Evolutionary conservation across 2,888 invertebrate species (phyloP).

Genomic region (Leucoma salicis): DNA sequence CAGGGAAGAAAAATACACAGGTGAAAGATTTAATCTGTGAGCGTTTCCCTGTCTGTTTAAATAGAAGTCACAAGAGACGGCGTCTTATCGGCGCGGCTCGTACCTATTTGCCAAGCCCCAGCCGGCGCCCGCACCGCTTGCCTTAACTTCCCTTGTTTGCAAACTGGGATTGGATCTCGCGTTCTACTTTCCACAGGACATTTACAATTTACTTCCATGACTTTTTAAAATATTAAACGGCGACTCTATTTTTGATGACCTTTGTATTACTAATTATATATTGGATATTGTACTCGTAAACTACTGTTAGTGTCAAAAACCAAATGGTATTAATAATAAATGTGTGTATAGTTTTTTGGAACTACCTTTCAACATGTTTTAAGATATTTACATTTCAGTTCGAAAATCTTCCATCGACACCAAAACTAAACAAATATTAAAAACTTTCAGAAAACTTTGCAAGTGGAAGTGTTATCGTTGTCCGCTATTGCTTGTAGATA

Average conservation of each 20-base stretch:
- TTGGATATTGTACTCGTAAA: too few species aligned
- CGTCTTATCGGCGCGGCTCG: conserved; percentile 72
- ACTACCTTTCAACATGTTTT: too few species aligned
- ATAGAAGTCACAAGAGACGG: conserved; percentile 74
- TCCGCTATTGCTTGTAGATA: too few species aligned
- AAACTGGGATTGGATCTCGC: conserved; percentile 79
- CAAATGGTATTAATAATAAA: too few species aligned
- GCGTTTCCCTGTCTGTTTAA: conserved; percentile 75
- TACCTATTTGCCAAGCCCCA: conserved; percentile 68
- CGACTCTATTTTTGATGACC: conserved; percentile 37
- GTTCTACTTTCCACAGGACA: conserved; percentile 75
- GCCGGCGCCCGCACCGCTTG: conserved; percentile 45
- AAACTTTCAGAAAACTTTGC: too few species aligned
- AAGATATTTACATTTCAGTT: too few species aligned
- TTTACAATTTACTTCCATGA: conserved; percentile 78
- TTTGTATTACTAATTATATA: too few species aligned
- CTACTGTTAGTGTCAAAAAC: too few species aligned
- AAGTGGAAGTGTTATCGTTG: too few species aligned
- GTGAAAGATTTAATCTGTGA: conserved; percentile 73
- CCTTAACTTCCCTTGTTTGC: conserved; percentile 80
- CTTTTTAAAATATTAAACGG: conserved; percentile 71
- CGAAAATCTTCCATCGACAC: too few species aligned
- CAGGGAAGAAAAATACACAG: conserved; percentile 69
- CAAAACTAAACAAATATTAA: too few species aligned
- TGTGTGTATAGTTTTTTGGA: too few species aligned